These are phyloP conservation scores for Phyllotis vaccarum DNA, from an alignment of 2,797 vertebrate species.

Conservation along the genomic window DNA sequence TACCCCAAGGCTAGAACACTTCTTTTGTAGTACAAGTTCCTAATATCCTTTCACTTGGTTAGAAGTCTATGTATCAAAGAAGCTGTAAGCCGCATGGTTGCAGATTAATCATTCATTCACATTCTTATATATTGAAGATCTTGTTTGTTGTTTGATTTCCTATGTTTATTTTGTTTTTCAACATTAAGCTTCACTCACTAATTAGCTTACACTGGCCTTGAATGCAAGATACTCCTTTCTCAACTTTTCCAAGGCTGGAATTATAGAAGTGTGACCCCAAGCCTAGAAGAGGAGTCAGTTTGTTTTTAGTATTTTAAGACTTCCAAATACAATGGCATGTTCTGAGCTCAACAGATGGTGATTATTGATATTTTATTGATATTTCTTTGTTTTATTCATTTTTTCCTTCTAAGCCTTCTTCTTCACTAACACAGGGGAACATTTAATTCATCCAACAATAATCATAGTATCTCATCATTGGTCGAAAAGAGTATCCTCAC, in stretches of 20 bases:
- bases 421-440: not conserved
- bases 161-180: not conserved
- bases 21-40: not conserved
- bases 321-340: not conserved
- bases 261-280: not conserved
- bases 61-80: not conserved
- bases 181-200: too few relatives aligned
- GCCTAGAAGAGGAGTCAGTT: not conserved
- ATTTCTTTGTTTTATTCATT: not conserved
- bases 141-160: not conserved
- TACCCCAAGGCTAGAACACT: not conserved
- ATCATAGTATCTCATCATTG: not conserved
- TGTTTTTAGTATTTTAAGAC: slow-evolving; percentile 15
- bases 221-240: not conserved
- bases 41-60: not conserved
- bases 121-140: not conserved
- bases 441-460: slow-evolving; percentile 17
- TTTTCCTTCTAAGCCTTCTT: not conserved
- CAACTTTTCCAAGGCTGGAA: not conserved
- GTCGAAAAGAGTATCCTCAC: not conserved
- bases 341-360: not conserved
- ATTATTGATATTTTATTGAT: not conserved
- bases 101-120: not conserved
- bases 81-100: not conserved
- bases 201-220: not conserved